Conservation (phyloP, 1,140 invertebrate species). For the Procambarus clarkii region DNA sequence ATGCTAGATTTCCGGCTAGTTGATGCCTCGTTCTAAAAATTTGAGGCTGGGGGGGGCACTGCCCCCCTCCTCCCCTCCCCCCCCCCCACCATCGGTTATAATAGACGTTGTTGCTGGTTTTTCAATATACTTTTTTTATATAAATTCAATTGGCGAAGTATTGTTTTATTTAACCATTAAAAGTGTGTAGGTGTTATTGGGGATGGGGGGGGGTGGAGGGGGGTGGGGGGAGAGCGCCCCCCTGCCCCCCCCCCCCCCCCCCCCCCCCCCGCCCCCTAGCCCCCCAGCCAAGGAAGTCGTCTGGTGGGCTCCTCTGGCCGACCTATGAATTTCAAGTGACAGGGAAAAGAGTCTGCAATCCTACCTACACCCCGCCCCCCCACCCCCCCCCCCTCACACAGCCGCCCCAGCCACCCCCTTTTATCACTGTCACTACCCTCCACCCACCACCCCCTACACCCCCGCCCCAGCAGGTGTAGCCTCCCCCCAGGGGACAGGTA, state of each 20-base stretch:
- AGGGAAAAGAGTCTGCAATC: slow-evolving; percentile 36
- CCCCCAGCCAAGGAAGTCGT: slow-evolving; percentile 2
- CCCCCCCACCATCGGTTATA: slow-evolving; percentile 3
- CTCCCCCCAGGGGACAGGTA: not conserved
- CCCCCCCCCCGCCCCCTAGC: too few relatives aligned
- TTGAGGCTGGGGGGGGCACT: not conserved
- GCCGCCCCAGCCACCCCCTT: not conserved
- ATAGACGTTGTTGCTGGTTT: not conserved
- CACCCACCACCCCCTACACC: not conserved
- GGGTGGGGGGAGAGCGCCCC: not conserved
- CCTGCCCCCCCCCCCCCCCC: too few relatives aligned
- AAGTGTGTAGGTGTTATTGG: not conserved
- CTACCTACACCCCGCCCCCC: slow-evolving; percentile 10
- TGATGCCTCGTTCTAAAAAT: slow-evolving; percentile 15
- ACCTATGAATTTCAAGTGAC: slow-evolving; percentile 51
- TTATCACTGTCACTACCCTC: not conserved
- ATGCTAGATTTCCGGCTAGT: not conserved
- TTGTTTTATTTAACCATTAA: slow-evolving; percentile 25
- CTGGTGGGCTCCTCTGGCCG: not conserved
- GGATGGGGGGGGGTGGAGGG: not conserved
- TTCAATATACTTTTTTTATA: slow-evolving; percentile 15
- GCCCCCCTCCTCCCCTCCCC: not conserved
- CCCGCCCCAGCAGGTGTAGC: not conserved
- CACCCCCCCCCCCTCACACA: too few relatives aligned
- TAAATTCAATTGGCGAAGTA: slow-evolving; percentile 26